Evolutionary conservation across 1,140 invertebrate species (phyloP), one percentile per base, ranked within the genome.

Genomic region (Listronotus bonariensis): DNA sequence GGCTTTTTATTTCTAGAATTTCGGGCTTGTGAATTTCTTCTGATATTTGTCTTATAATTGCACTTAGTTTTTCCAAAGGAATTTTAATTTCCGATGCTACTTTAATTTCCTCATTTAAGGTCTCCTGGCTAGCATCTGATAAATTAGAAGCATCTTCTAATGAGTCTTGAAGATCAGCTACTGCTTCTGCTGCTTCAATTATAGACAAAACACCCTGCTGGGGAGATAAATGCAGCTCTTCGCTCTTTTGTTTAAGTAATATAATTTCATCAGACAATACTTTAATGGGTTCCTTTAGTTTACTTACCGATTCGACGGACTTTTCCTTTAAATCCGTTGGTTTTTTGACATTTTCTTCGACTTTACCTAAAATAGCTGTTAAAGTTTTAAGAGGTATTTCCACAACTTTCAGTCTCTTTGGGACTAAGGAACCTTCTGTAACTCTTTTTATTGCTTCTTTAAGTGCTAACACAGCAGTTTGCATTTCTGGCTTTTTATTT

Each of bases 191-290:
- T 45, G 67, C 20, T 36, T 67, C 55, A 10, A 60, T 18, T 5
- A 72, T 14, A 17, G 55, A 42, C 9, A 68, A 38, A n/a, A 68
- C 45, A 10, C 63, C 71, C 45, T 68, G 59, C 40, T 65, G 54
- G 15, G 45, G 45, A 31, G 9, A 10, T 12, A 15, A 6, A n/a
- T 34, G 26, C 4, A 15, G 11, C 9, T 36, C 41, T 32, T 65
- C 7, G 10, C 11, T 43, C 14, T 58, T 32, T n/a, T 18, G 8
- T 58, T 46, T 49, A 12, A 65, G 17, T 15, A 31, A 12, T 58
- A 31, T 51, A 0, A 65, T 9, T 58, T 58, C 36, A 42, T 53
- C 14, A 17, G 7, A 26, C n/a, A 56, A 7, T 18, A 56, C 14
- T 31, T 34, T 34, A 34, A 34, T 34, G 5, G 56, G 56, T n/a